phyloP scores from a whole-genome alignment of 2,888 invertebrate species.

The Zaprionus lineosus region DNA sequence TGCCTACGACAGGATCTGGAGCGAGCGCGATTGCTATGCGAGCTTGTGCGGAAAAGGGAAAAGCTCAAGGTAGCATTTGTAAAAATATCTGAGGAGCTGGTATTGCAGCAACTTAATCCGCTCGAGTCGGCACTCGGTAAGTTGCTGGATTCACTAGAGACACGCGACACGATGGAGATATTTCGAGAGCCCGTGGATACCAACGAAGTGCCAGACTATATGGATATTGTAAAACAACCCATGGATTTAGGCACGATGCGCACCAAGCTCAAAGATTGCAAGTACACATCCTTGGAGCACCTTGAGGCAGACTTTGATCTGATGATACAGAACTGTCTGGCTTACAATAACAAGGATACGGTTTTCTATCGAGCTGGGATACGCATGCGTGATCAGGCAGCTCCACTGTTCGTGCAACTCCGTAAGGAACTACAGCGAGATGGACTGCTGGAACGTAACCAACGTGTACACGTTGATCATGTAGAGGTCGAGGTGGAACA shows the following conservation, averaged over 20 bases:
- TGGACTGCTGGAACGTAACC: constrained; percentile 80
- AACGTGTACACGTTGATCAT: constrained; percentile 83
- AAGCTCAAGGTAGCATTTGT: constrained; percentile 95
- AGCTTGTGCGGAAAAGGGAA: constrained; percentile 97
- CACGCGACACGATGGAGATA: constrained; percentile 92
- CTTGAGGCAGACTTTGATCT: constrained; percentile 95
- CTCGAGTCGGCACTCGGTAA: constrained; percentile 90
- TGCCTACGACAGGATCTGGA: constrained; percentile 96
- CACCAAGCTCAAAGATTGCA: constrained; percentile 87
- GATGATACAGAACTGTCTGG: constrained; percentile 98
- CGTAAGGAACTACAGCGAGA: constrained; percentile 86
- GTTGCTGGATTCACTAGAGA: constrained; percentile 89
- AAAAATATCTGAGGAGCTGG: constrained; percentile 90
- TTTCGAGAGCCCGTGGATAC: constrained; percentile 96
- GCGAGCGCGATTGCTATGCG: constrained; percentile 94
- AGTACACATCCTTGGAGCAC: constrained; percentile 88
- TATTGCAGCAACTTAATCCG: constrained; percentile 92
- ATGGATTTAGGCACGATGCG: constrained; percentile 96
- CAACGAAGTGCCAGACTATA: constrained; percentile 94
- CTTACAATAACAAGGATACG: constrained; percentile 97
- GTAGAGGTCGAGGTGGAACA: constrained; percentile 85
- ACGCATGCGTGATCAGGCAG: constrained; percentile 94
- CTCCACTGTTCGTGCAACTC: constrained; percentile 90
- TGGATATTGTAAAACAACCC: constrained; percentile 91
- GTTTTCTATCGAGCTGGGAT: constrained; percentile 95